Base-by-base conservation (phyloP, 2,797 vertebrate genomes). In the Halcyon smyrnensis region DNA sequence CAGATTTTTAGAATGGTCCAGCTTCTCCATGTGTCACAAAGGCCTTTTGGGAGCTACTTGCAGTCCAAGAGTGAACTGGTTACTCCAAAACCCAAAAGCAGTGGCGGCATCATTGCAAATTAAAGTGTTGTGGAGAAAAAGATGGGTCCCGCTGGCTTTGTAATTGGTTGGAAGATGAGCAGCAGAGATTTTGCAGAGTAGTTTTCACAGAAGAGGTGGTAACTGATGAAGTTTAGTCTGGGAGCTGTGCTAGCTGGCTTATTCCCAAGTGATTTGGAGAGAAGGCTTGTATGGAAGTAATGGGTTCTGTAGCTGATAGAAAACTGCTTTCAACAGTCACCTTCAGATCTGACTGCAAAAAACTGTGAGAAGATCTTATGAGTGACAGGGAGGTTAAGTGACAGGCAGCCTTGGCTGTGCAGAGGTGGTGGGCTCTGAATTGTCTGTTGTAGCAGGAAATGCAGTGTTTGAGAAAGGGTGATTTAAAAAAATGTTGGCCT, bases 21-120 rank as follows among this genome's bases (percentile, higher is more conserved):
- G 0, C 50, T 93, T 77, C 21, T 78, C 39, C 68, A 28, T 0
- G 0, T 65, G 41, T 65, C 32, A 27, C 10, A 20, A 82, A 51
- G 50, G 32, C 59, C 56, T 89, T 88, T 36, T n/a, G 53, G 60
- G 73, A 80, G 18, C n/a, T 89, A 12, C 34, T 56, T 87, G 56
- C 46, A 53, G 63, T 87, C 46, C 48, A 48, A 11, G 51, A 70
- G 57, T 45, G 39, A 89, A 79, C 13, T 8, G 13, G 92, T 84
- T 71, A 59, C 37, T 76, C 91, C 41, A 36, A 53, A 76, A 36
- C 7, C 36, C 17, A 20, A 54, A 84, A 85, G 50, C 70, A 43
- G 3, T 21, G 43, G 28, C 1, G 7, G 15, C 23, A 39, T 12
- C 10, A 23, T 36, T 73, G 51, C 43, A 70, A 46, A 27, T 80